Percentiles rank a stretch among this genome's conserved stretches.
Evolutionary conservation across 2,113 vertebrate species (phyloP).

Genomic region (Chaetura pelagica): DNA sequence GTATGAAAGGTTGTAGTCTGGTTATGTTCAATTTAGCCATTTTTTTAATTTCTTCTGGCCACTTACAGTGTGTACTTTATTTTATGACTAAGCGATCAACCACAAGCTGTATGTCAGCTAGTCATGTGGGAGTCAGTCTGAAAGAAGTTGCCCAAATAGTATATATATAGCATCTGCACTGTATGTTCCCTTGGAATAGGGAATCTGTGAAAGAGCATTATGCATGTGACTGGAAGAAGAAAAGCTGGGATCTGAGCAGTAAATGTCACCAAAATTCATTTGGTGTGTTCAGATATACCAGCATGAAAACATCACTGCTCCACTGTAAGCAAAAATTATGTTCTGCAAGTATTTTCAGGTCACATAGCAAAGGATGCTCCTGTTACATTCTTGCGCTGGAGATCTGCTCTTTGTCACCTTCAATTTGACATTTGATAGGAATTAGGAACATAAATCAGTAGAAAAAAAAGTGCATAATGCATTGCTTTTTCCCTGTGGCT

Average conservation of each 20-base stretch:
- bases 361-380: not conserved
- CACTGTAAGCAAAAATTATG: slow-evolving; percentile 51
- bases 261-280: slow-evolving; percentile 68
- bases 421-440: slow-evolving; percentile 67
- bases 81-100: not conserved
- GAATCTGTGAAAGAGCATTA: not conserved
- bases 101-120: not conserved
- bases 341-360: not conserved
- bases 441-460: slow-evolving; percentile 48
- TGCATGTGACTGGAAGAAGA: not conserved
- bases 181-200: not conserved
- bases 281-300: slow-evolving; percentile 22
- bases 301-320: not conserved
- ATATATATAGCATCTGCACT: not conserved
- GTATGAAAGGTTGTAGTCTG: not conserved
- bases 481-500: slow-evolving; percentile 22
- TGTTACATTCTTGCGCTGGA: not conserved
- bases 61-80: not conserved
- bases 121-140: not conserved
- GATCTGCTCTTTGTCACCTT: slow-evolving; percentile 58
- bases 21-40: not conserved
- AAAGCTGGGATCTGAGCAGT: slow-evolving; percentile 2
- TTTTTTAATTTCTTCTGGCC: not conserved
- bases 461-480: slow-evolving; percentile 15
- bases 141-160: not conserved